These are phyloP conservation scores for Triplophysa siluroides DNA, from an alignment of 2,113 vertebrate species.

Conservation along the genomic window DNA sequence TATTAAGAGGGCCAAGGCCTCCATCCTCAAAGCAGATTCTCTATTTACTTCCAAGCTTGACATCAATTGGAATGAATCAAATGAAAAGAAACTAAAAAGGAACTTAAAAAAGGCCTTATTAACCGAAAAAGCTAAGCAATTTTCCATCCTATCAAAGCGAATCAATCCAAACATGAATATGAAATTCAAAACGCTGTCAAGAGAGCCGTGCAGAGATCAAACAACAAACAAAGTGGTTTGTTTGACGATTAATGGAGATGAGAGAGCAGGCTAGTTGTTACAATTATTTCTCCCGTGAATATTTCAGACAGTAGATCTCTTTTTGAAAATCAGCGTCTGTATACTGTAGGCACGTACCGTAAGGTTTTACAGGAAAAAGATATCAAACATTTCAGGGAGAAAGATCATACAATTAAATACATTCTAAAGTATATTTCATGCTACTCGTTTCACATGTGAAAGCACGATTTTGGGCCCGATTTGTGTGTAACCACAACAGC, in stretches of 20 bases:
- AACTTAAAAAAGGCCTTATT: neutral
- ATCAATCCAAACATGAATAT: neutral
- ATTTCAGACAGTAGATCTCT: no score
- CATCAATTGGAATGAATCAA: conserved; percentile 19
- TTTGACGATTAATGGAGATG: neutral
- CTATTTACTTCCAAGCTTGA: conserved; percentile 11
- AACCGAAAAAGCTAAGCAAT: conserved; percentile 12
- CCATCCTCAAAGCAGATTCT: neutral
- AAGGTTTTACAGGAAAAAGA: no score
- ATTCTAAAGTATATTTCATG: no score
- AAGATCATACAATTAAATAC: no score
- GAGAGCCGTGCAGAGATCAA: neutral
- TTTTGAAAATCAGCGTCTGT: no score
- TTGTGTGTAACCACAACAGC: no score
- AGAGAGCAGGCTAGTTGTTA: no score
- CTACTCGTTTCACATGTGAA: no score
- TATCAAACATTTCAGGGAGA: no score
- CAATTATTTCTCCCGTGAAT: no score
- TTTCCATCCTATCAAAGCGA: neutral
- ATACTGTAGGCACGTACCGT: no score
- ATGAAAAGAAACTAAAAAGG: neutral
- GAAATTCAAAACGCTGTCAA: neutral
- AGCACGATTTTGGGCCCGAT: no score
- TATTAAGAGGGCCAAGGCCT: neutral
- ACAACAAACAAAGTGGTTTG: neutral